Evolutionary conservation across 2,797 vertebrate species (phyloP).

Genomic region (Phalloptychus januarius): DNA sequence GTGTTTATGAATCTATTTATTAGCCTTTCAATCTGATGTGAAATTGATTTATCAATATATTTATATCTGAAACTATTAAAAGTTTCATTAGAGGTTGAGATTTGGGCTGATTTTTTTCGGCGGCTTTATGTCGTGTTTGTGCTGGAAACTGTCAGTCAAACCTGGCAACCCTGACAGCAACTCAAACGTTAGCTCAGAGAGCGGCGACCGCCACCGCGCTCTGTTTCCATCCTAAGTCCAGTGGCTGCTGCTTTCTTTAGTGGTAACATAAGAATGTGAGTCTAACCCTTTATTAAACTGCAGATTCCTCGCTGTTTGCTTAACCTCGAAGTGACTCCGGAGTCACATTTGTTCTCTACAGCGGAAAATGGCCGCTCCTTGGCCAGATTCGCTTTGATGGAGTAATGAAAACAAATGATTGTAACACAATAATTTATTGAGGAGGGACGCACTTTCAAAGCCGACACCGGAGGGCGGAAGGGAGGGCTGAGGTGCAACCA

Average conservation of each 20-base stretch:
- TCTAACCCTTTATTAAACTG: conserved; percentile 80
- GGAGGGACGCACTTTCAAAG: conserved; percentile 70
- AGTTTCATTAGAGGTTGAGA: too few relatives aligned
- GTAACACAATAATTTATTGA: conserved; percentile 80
- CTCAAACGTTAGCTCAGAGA: conserved; percentile 32
- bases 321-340: conserved; percentile 78
- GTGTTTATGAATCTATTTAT: too few relatives aligned
- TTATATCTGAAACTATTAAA: too few relatives aligned
- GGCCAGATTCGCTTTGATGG: conserved; percentile 81
- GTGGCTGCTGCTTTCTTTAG: conserved; percentile 71
- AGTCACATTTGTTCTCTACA: conserved; percentile 80
- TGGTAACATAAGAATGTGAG: conserved; percentile 79
- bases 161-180: not conserved
- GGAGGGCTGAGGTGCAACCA: conserved; percentile 73
- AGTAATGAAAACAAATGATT: conserved; percentile 83
- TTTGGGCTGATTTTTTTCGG: too few relatives aligned
- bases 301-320: conserved; percentile 74
- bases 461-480: conserved; percentile 47
- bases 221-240: conserved; percentile 51
- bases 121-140: too few relatives aligned
- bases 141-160: too few relatives aligned
- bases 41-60: too few relatives aligned
- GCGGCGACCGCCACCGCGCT: conserved; percentile 26
- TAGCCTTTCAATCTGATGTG: too few relatives aligned
- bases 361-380: conserved; percentile 78